phyloP scores from a whole-genome alignment of 2,113 vertebrate genomes.

The Plotosus lineatus region DNA sequence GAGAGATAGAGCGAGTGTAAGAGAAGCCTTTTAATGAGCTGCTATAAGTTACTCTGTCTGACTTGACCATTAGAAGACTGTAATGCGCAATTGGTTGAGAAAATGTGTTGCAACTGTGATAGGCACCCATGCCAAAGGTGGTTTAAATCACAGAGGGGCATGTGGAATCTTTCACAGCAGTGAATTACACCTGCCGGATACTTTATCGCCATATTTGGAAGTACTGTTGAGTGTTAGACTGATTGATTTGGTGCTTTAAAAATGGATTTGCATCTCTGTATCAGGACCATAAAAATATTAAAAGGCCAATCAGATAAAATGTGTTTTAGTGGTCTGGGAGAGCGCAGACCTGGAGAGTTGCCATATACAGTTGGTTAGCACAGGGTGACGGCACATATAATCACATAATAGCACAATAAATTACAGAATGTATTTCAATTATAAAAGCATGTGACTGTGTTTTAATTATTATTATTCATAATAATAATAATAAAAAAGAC shows the following conservation, averaged over 20 bases:
- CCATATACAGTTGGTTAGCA: neutral
- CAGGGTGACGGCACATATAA: neutral
- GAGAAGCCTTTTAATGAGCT: conserved; percentile 60
- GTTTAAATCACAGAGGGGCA: conserved; percentile 57
- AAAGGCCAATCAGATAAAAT: conserved; percentile 48
- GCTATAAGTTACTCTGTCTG: conserved; percentile 56
- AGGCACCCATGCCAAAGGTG: conserved; percentile 51
- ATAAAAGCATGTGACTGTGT: neutral
- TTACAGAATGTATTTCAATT: neutral
- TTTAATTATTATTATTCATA: no score
- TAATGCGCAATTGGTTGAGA: conserved; percentile 60
- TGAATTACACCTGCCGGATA: conserved; percentile 48
- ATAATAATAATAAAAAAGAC: no score
- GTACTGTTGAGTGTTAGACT: conserved; percentile 52
- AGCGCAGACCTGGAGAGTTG: conserved; percentile 32
- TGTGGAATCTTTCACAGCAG: conserved; percentile 48
- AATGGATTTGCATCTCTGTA: conserved; percentile 53
- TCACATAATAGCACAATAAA: conserved; percentile 13
- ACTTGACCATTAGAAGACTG: conserved; percentile 56
- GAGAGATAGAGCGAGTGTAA: conserved; percentile 47
- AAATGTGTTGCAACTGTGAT: conserved; percentile 60
- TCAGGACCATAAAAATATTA: conserved; percentile 48
- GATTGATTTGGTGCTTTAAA: conserved; percentile 56
- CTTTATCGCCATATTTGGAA: conserved; percentile 54
- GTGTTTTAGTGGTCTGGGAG: conserved; percentile 31